Percentiles rank a stretch among this genome's conserved stretches.
Evolutionary conservation across 2,113 vertebrate genomes (phyloP).

Genomic region (Cottus gobio): DNA sequence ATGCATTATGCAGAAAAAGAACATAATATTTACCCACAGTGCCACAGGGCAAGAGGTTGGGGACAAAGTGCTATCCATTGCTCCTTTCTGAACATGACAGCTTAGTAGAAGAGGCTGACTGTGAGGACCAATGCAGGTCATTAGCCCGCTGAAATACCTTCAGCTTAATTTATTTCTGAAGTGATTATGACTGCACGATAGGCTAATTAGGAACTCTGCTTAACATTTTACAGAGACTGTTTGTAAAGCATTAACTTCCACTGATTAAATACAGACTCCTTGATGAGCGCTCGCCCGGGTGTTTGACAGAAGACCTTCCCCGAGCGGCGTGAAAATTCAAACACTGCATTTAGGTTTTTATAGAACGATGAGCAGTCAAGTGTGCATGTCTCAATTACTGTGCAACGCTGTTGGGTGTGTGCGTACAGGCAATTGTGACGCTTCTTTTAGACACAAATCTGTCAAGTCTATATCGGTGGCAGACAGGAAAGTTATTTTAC

Average conservation of each 20-base stretch:
- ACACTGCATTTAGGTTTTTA: constrained; percentile 28
- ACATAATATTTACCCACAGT: constrained; percentile 57
- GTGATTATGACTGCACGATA: constrained; percentile 82
- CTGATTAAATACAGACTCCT: constrained; percentile 81
- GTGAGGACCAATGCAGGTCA: constrained; percentile 59
- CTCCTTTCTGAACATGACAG: constrained; percentile 62
- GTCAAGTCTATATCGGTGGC: background rate
- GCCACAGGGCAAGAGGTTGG: constrained; percentile 54
- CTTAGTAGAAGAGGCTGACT: constrained; percentile 28
- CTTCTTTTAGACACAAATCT: constrained; percentile 10
- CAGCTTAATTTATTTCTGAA: constrained; percentile 83
- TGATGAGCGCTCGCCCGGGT: constrained; percentile 55
- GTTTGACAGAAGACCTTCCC: constrained; percentile 52
- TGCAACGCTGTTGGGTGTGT: constrained; percentile 4
- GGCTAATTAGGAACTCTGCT: constrained; percentile 85
- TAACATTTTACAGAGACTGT: constrained; percentile 82
- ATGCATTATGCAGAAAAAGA: constrained; percentile 34
- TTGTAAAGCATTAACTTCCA: constrained; percentile 83
- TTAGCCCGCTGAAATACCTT: constrained; percentile 80
- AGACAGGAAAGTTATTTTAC: background rate
- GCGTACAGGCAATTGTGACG: background rate
- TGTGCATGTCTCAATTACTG: constrained; percentile 24
- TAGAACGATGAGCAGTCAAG: constrained; percentile 4
- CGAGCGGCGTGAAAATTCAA: constrained; percentile 56
- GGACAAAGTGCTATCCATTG: constrained; percentile 33